Conservation (phyloP, 1,140 invertebrate species). For the Musca vetustissima region DNA sequence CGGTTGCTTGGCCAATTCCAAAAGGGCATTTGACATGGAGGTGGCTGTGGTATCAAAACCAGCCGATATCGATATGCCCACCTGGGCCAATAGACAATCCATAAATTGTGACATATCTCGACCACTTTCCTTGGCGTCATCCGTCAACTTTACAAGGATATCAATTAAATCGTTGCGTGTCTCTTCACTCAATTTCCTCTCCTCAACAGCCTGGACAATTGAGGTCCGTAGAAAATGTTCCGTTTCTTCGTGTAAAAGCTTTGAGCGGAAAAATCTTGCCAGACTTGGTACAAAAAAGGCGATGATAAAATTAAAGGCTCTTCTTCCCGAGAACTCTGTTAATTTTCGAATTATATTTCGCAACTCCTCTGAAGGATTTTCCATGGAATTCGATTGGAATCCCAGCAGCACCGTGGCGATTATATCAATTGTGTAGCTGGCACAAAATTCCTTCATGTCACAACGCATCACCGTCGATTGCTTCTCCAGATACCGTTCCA, state of each 20-base stretch:
- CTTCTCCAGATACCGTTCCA: conserved; percentile 28
- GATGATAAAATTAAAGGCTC: conserved; percentile 57
- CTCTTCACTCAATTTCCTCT: conserved; percentile 40
- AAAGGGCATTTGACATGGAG: conserved; percentile 65
- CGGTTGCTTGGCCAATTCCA: conserved; percentile 68
- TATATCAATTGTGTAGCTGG: conserved; percentile 61
- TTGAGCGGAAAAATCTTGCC: conserved; percentile 33
- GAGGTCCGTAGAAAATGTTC: conserved; percentile 43
- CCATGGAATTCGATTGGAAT: conserved; percentile 59
- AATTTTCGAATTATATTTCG: conserved; percentile 53
- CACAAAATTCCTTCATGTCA: conserved; percentile 56
- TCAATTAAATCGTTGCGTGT: conserved; percentile 57
- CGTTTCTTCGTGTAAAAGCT: conserved; percentile 34
- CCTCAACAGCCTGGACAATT: conserved; percentile 50
- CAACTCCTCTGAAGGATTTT: conserved; percentile 57
- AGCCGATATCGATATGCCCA: conserved; percentile 70
- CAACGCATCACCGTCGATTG: conserved; percentile 41
- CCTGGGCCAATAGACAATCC: conserved; percentile 66
- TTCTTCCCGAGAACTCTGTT: conserved; percentile 58
- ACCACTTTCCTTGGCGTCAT: conserved; percentile 33
- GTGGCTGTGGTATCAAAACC: conserved; percentile 78
- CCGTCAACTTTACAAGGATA: conserved; percentile 52
- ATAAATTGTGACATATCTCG: conserved; percentile 58
- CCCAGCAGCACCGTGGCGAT: conserved; percentile 64
- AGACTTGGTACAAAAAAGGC: conserved; percentile 56